Evolutionary conservation across 2,113 vertebrate genomes (phyloP), one percentile per base, ranked within the genome.

Genomic region (Sylvietta virens): DNA sequence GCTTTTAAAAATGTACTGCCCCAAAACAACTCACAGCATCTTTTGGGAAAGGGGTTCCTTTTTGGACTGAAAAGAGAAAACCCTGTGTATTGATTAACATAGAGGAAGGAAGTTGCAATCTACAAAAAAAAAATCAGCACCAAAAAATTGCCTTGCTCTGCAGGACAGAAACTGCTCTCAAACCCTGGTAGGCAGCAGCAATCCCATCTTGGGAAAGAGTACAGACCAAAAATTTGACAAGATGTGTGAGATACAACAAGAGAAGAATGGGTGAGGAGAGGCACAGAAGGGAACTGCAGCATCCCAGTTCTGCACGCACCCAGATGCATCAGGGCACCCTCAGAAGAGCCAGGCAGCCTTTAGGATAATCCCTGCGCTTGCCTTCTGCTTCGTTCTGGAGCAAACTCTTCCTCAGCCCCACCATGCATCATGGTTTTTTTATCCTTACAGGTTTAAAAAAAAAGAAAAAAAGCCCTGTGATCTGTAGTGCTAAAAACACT

Each of bases 171-270:
- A 47, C 21, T 81, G 42, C 60, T 69, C 44, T 81, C 39, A 50
- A 47, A 47, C 22, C 39, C 35, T 60, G 9, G 31, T 0, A 60
- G 18, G 9, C 44, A 71, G 27, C 1, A 2, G 13, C 35, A 88
- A 44, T 53, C 48, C 48, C 15, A 45, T 24, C 22, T 53, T 2
- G 1, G 13, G 12, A 14, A 78, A 70, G 23, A 76, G 10, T 17
- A 80, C 3, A 22, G 33, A 70, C 17, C 72, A 80, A 69, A 90
- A 53, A n/a, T 61, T 27, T 77, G 40, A 65, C 11, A 24, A 42
- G 40, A 76, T 1, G 0, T 1, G 0, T 14, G 73, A 81, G 40
- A 74, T 15, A 60, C 13, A 70, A 27, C 0, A 1, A 37, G 22
- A 81, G 50, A 87, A 16, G 20, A 91, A 60, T 1, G 6, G 39